Evolutionary conservation across 2,113 vertebrate species (phyloP), one percentile per base, ranked within the genome.

Genomic region (Papio anubis): DNA sequence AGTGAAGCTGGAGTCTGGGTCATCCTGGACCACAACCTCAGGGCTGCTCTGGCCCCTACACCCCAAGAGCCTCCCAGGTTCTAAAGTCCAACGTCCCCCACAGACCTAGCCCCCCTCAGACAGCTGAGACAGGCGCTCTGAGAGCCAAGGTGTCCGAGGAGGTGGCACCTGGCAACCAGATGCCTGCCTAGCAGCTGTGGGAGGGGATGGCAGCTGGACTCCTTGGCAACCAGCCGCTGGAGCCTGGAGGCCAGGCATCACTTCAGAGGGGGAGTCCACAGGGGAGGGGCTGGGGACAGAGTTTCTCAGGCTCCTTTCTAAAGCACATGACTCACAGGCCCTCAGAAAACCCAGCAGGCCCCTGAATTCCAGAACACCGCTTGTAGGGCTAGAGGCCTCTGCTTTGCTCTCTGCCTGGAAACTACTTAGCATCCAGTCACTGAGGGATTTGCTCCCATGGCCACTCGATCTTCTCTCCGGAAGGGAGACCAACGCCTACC

Each of bases 101-200:
- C 52, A n/a, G n/a, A 70, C 35, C 45, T 0, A 5, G 59, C 57
- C 78, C 73, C 86, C 50, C 73, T 88, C 40, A 35, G 14, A 64
- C 78, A 72, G 55, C 85, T 16, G 1, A 61, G 83, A 57, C 61
- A 81, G 84, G 84, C 90, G 35, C 86, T 70, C 72, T 17, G 55
- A 45, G 70, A 95, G 76, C 72, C 89, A 73, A 94, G 72, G 88
- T 79, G 82, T 94, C 96, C 30, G 0, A 93, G 91, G 96, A 96
- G 96, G 96, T 30, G 14, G 92, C 18, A 57, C 95, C 95, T 96
- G 92, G 94, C 97, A 97, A 98, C 95, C 95, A 97, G 96, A 52
- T 1, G 70, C 79, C 98, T 97, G 95, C 93, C 73, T 96, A 80
- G 95, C 97, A 92, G 97, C 96, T 0, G 66, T 25, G 82, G 30